Base-by-base conservation (phyloP, 2,888 invertebrate genomes). In the Venusia cambrica region DNA sequence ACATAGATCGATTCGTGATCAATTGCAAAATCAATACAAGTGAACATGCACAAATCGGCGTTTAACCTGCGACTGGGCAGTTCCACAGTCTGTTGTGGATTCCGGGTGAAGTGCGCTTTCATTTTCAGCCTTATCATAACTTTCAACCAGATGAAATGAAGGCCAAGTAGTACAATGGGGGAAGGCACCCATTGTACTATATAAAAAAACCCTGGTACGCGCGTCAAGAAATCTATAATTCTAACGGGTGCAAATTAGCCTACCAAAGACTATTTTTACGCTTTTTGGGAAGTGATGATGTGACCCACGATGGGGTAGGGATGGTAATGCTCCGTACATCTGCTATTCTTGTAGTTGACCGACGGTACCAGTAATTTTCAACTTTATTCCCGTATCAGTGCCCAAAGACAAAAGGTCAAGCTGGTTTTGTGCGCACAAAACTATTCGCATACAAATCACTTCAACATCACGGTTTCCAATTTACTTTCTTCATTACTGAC, bases 11-110 rank as follows among this genome's bases (percentile, higher is more conserved):
- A 49, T 56, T 78, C 74, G 71, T 72, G 75, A 79, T 77, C 71
- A 67, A 65, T 64, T 68, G 68, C 62, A 79, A 71, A 84, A 83
- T 84, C 84, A 84, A 84, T 84, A 81, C 67, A 63, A 70, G 73
- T 73, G 71, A 69, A 80, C 80, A 80, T 78, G 80, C 72, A 61
- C 76, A 75, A 80, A 83, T 83, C 78, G 77, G 77, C 64, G 79
- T 83, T 83, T 84, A 81, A 81, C 83, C 83, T 77, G 53, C 71
- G 74, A 71, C 78, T 68, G 62, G 62, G 71, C 58, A n/a, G n/a
- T n/a, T n/a, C n/a, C n/a, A n/a, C n/a, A n/a, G n/a, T n/a, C n/a
- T n/a, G n/a, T n/a, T n/a, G n/a, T n/a, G n/a, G n/a, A n/a, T n/a
- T n/a, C n/a, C n/a, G n/a, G n/a, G n/a, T n/a, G n/a, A n/a, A n/a